Percentiles rank a stretch among this genome's conserved stretches.
Evolutionary conservation across 1,140 invertebrate genomes (phyloP).

Genomic region (Gryllus bimaculatus): DNA sequence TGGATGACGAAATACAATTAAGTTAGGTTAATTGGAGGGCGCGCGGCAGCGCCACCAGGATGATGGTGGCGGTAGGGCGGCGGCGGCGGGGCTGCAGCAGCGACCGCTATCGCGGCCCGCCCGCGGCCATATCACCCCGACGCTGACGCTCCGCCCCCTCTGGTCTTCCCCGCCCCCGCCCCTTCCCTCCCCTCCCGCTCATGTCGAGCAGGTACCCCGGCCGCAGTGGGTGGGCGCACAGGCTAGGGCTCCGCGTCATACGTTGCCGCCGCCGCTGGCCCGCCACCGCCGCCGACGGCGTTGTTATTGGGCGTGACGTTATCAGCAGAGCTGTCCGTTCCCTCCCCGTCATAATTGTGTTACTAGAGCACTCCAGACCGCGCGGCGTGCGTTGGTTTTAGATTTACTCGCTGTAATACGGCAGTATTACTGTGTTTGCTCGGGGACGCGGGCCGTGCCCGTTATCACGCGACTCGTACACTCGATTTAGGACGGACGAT

Average conservation of each 20-base stretch:
- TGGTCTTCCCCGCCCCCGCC: neutral
- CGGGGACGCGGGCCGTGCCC: no score
- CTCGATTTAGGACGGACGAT: no score
- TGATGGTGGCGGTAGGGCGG: neutral
- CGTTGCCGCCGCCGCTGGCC: no score
- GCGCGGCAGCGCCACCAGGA: neutral
- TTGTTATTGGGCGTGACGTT: neutral
- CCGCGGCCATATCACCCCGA: neutral
- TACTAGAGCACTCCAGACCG: neutral
- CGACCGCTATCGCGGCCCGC: neutral
- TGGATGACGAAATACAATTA: slow-evolving; percentile 1
- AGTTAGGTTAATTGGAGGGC: neutral
- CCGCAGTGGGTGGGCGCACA: no score
- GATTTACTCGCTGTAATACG: slow-evolving; percentile 1
- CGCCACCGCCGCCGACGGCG: neutral
- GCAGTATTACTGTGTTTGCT: neutral
- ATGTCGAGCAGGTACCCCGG: no score
- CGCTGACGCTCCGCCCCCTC: neutral
- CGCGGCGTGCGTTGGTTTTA: neutral
- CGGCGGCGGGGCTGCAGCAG: neutral
- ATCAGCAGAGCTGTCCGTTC: neutral
- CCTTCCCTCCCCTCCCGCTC: no score
- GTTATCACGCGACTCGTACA: neutral
- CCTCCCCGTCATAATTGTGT: neutral
- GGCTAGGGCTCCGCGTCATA: no score